These are phyloP conservation scores for Limnephilus lunatus DNA, from an alignment of 2,888 invertebrate genomes.

Conservation along the genomic window DNA sequence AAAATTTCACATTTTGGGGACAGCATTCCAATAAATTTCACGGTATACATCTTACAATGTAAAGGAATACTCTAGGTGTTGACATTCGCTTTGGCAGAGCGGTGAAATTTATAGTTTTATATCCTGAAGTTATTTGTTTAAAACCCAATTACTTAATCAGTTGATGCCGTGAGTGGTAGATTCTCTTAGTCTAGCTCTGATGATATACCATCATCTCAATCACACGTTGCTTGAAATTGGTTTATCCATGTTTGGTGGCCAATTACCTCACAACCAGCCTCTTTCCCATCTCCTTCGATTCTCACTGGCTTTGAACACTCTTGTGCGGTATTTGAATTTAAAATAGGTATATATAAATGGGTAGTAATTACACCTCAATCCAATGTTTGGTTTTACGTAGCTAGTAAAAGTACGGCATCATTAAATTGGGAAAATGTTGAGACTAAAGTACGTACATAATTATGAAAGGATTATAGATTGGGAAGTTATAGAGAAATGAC, in stretches of 20 bases:
- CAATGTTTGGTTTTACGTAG: not conserved
- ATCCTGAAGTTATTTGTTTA: not conserved
- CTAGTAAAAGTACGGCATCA: not conserved
- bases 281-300: too few relatives aligned
- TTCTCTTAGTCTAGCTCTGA: too few relatives aligned
- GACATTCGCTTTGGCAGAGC: not conserved
- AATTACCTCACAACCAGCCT: too few relatives aligned
- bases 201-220: too few relatives aligned
- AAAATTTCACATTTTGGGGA: slow-evolving; percentile 37
- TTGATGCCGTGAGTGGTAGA: not conserved
- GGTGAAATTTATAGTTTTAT: not conserved
- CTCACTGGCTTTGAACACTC: too few relatives aligned
- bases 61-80: not conserved
- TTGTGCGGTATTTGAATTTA: too few relatives aligned
- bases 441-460: too few relatives aligned
- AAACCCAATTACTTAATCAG: not conserved
- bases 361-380: not conserved
- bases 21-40: not conserved
- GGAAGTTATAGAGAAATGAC: too few relatives aligned
- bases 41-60: not conserved
- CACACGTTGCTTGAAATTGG: too few relatives aligned
- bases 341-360: too few relatives aligned
- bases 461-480: too few relatives aligned
- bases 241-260: too few relatives aligned
- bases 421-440: not conserved